phyloP scores from a whole-genome alignment of 2,113 vertebrate species.

The Scytalopus superciliaris region DNA sequence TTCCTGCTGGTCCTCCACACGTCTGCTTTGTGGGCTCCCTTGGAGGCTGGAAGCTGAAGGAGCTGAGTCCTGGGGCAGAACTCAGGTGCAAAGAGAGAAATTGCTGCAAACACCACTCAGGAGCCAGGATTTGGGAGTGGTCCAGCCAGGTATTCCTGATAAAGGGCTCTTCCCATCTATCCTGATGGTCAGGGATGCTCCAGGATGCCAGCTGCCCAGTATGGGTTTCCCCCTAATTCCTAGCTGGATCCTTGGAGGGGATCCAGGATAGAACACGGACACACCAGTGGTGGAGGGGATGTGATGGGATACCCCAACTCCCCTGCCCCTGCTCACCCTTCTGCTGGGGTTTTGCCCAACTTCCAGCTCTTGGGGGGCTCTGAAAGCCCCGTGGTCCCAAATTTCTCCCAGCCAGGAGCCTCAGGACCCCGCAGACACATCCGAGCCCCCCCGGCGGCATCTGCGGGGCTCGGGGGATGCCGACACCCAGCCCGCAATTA shows the following conservation, averaged over 20 bases:
- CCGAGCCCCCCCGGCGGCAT: not conserved
- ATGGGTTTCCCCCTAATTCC: not conserved
- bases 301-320: fast-evolving
- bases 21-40: not conserved
- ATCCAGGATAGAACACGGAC: fast-evolving
- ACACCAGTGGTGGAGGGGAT: fast-evolving
- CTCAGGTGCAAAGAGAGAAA: not conserved
- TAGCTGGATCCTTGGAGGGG: fast-evolving
- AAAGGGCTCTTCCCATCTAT: not conserved
- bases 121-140: not conserved
- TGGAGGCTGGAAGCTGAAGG: not conserved
- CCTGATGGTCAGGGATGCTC: fast-evolving
- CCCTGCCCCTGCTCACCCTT: not conserved
- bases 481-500: not conserved
- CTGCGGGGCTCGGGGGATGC: not conserved
- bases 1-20: not conserved
- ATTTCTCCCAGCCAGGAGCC: not conserved
- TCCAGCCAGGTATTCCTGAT: fast-evolving
- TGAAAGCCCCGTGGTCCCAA: fast-evolving
- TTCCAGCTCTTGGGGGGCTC: fast-evolving
- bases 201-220: fast-evolving
- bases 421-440: not conserved
- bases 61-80: not conserved
- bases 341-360: not conserved
- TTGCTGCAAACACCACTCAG: not conserved